Conservation (phyloP, 2,888 invertebrate species). For the Bellardia bayeri region DNA sequence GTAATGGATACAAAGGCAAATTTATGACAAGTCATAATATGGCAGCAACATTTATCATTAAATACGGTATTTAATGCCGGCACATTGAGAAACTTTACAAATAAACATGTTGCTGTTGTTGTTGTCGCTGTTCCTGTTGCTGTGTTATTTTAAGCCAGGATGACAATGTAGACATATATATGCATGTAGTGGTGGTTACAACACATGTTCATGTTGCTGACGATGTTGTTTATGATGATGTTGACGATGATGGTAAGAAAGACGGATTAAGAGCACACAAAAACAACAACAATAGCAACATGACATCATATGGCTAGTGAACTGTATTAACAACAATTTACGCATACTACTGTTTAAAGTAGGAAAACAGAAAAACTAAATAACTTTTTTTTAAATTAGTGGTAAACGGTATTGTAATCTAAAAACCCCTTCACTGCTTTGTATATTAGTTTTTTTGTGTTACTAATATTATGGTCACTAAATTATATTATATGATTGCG, state of each 20-base stretch:
- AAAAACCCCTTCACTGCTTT: too few species aligned
- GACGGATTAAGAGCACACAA: conserved; percentile 52
- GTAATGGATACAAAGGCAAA: conserved; percentile 82
- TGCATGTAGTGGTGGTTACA: conserved; percentile 34
- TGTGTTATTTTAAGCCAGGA: conserved; percentile 53
- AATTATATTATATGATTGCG: too few species aligned
- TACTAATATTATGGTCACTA: too few species aligned
- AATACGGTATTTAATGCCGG: conserved; percentile 72
- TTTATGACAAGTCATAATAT: conserved; percentile 83
- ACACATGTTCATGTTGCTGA: conserved; percentile 17
- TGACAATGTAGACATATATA: conserved; percentile 48
- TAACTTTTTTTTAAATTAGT: background rate
- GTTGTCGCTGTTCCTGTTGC: conserved; percentile 21
- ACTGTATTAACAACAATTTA: conserved; percentile 63
- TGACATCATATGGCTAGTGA: conserved; percentile 58
- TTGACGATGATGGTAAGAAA: conserved; percentile 44
- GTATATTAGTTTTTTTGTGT: too few species aligned
- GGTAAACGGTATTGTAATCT: background rate
- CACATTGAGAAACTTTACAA: conserved; percentile 65
- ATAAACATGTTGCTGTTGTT: conserved; percentile 34
- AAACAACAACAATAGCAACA: background rate
- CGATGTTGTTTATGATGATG: conserved; percentile 21
- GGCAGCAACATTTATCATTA: conserved; percentile 76
- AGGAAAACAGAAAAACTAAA: background rate
- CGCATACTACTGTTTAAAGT: conserved; percentile 37